A percentile compares a stretch with the other conserved stretches of the same genome.
These are phyloP conservation scores for Syngnathus acus DNA, from an alignment of 2,797 vertebrate species.

Conservation along the genomic window DNA sequence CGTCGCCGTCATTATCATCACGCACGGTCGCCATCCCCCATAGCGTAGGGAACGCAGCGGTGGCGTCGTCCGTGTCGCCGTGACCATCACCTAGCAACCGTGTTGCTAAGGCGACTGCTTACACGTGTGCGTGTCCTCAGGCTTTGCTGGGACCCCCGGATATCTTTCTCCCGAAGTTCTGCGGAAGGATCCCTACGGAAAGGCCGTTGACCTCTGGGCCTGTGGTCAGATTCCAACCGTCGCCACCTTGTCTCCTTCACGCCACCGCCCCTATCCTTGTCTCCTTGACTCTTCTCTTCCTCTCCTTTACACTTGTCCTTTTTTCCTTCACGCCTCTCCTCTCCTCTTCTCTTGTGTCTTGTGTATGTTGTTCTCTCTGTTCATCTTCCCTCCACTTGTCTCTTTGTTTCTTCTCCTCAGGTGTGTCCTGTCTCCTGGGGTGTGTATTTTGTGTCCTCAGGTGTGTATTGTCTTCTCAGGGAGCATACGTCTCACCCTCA, in stretches of 20 bases:
- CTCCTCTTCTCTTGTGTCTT: background rate
- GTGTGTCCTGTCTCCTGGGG: slow-evolving; percentile 5
- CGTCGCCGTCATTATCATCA: background rate
- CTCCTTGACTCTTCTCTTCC: background rate
- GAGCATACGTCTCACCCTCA: background rate
- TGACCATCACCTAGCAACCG: background rate
- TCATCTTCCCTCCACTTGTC: background rate
- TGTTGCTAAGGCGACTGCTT: background rate
- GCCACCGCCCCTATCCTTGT: background rate
- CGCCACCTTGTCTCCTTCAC: background rate
- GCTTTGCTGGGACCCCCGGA: slow-evolving; percentile 92
- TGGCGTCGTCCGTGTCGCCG: background rate
- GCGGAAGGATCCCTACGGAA: slow-evolving; percentile 93
- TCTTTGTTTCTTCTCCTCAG: background rate
- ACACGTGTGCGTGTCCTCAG: slow-evolving; percentile 49
- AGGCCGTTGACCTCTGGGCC: slow-evolving; percentile 95
- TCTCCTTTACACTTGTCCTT: background rate
- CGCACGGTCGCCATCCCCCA: background rate
- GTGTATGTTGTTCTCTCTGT: background rate
- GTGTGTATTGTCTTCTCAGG: background rate
- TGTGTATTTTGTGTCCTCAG: slow-evolving; percentile 1
- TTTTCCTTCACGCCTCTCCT: background rate
- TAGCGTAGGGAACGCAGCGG: too few species aligned
- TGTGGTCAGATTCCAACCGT: slow-evolving; percentile 70
- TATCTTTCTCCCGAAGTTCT: slow-evolving; percentile 94